A percentile compares a stretch with the other conserved stretches of the same genome.
phyloP scores from a whole-genome alignment of 2,888 invertebrate genomes.

The Sphaerophoria taeniata region DNA sequence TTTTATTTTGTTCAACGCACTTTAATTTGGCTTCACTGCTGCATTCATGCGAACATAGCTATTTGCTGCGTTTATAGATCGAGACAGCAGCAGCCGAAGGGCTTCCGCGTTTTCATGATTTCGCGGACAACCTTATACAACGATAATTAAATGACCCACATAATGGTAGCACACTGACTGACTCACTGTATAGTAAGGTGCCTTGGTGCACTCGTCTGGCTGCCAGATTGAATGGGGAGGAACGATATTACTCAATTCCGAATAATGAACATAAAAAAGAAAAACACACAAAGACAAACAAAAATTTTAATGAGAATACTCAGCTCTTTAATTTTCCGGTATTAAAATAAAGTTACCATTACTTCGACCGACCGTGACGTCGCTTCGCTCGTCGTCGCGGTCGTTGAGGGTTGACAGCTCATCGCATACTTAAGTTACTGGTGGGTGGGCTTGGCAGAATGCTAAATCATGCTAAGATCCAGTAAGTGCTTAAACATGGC shows the following conservation, averaged over 20 bases:
- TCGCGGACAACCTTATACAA: conserved; percentile 45
- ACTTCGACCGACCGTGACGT: no score
- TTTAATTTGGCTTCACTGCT: conserved; percentile 52
- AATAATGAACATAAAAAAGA: conserved; percentile 52
- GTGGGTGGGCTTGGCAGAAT: background rate
- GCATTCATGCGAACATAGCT: background rate
- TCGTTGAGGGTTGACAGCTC: no score
- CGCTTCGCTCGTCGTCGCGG: no score
- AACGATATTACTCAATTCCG: conserved; percentile 64
- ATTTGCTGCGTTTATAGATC: no score
- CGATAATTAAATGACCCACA: conserved; percentile 69
- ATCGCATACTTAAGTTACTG: no score
- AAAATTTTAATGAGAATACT: conserved; percentile 56
- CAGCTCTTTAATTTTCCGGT: conserved; percentile 55
- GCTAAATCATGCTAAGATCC: conserved; percentile 33
- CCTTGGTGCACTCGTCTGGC: no score
- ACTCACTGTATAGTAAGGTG: conserved; percentile 3
- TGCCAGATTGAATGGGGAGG: background rate
- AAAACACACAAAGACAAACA: background rate
- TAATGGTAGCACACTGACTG: conserved; percentile 24
- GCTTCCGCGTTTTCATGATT: conserved; percentile 44
- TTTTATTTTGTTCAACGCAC: conserved; percentile 9
- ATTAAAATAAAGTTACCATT: conserved; percentile 37
- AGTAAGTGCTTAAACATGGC: conserved; percentile 38
- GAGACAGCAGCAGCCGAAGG: conserved; percentile 37